Base-by-base conservation (phyloP, 2,113 vertebrate species). In the Sisor rabdophorus region DNA sequence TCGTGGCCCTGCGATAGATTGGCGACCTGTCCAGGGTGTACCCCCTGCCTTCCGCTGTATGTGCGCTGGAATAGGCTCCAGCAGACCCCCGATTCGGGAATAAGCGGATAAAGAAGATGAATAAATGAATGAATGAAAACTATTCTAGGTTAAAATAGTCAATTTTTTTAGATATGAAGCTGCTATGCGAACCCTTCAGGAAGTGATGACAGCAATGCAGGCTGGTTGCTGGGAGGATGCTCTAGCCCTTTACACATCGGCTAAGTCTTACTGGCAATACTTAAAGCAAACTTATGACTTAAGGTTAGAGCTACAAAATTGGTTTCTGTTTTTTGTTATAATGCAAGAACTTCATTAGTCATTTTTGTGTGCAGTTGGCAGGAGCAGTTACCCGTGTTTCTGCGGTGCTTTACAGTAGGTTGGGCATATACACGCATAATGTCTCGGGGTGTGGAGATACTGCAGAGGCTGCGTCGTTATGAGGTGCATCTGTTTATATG, bases 401-500 rank as follows among this genome's bases (percentile, higher is more conserved):
- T 99, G 84, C 92, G 95, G 1, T 92, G 88, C 81, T 98, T 98
- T 85, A 95, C 96, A 0, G 88, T 92, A 11, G 97, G 96, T 20
- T 98, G 96, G 95, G 86, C 95, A 30, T 84, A 81, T 28, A 84
- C 80, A 17, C 80, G 80, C n/a, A 60, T 98, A 64, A 86, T 93
- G 77, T 97, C 93, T 52, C 92, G 92, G 47, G 93, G 93, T 4
- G 95, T 99, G 72, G 96, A 98, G 87, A 91, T 98, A 73, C 67
- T 96, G 78, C 95, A 99, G 89, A 91, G 97, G 53, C 92, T 97
- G 16, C 93, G 90, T 56, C 83, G 87, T 78, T 99, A 99, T 59
- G 52, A 96, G 95, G 97, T 98, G 79, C 68, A 69, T 60, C 15
- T 4, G 26, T 53, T 22, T 11, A 40, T 2, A 17, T 10, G 56